A percentile compares a stretch with the other conserved stretches of the same genome.
Evolutionary conservation across 2,797 vertebrate genomes (phyloP).

Genomic region (Brachymystax lenok): DNA sequence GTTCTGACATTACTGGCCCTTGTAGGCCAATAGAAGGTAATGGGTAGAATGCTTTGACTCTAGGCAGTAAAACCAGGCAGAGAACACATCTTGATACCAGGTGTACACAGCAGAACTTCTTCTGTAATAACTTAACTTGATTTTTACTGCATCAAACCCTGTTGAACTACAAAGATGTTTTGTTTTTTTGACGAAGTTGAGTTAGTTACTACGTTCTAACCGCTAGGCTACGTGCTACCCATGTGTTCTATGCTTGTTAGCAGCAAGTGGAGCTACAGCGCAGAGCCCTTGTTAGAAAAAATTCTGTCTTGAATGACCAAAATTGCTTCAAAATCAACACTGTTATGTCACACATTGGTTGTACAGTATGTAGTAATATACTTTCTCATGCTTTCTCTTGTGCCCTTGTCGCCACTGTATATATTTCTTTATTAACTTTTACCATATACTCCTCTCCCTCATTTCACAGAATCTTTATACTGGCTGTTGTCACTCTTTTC

Average conservation of each 20-base stretch:
- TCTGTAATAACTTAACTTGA: background rate
- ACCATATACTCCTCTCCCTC: background rate
- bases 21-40: background rate
- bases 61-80: background rate
- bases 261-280: background rate
- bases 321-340: background rate
- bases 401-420: background rate
- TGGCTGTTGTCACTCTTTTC: conserved; percentile 8
- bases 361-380: background rate
- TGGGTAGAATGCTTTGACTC: background rate
- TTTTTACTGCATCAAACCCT: background rate
- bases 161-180: background rate
- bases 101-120: background rate
- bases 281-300: background rate
- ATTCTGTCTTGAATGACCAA: background rate
- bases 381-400: background rate
- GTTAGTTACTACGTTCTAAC: too few relatives aligned
- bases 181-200: too few relatives aligned
- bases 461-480: conserved; percentile 18
- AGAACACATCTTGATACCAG: background rate
- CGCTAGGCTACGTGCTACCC: background rate
- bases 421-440: background rate
- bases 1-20: background rate
- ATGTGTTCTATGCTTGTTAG: background rate
- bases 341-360: background rate